Conservation (phyloP, 2,113 vertebrate species). For the Pterocles burchelli region DNA sequence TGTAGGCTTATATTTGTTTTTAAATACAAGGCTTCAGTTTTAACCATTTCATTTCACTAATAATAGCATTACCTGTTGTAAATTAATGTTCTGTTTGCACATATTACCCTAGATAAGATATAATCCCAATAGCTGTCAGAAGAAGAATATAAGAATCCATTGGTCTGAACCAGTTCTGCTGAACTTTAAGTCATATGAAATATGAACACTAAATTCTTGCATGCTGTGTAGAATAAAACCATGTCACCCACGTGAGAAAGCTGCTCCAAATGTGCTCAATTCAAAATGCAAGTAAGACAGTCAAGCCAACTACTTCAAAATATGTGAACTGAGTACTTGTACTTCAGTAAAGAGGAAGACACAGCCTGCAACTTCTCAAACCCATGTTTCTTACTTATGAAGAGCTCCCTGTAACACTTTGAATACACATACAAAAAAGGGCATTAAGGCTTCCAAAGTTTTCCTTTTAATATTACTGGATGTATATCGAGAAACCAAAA, state of each 20-base stretch:
- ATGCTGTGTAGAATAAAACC: not conserved
- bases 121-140: not conserved
- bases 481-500: not conserved
- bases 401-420: not conserved
- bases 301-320: not conserved
- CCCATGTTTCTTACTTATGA: not conserved
- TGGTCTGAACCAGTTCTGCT: not conserved
- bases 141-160: not conserved
- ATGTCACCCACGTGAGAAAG: not conserved
- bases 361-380: not conserved
- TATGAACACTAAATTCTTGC: not conserved
- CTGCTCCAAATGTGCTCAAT: not conserved
- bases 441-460: not conserved
- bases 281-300: not conserved
- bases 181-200: not conserved
- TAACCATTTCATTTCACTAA: not conserved
- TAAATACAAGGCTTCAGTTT: not conserved
- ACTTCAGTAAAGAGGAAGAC: not conserved
- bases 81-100: not conserved
- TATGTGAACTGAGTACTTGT: not conserved
- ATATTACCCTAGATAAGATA: not conserved
- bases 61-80: not conserved
- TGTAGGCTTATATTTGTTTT: not conserved
- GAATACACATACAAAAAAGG: not conserved
- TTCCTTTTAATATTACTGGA: not conserved